Conservation (phyloP, 2,797 vertebrate genomes). For the Phataginus tricuspis region DNA sequence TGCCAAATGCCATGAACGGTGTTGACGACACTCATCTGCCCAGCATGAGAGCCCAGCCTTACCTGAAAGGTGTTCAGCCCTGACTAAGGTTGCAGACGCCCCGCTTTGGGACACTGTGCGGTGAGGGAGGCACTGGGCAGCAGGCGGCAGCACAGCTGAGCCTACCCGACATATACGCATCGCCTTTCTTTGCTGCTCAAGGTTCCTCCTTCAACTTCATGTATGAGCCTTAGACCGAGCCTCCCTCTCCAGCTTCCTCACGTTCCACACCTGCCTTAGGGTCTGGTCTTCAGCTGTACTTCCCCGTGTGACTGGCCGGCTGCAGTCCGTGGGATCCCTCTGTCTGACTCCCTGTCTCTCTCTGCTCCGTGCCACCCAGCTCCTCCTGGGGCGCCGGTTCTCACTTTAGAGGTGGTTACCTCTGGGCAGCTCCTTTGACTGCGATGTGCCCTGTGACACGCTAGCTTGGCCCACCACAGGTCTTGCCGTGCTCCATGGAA, state of each 20-base stretch:
- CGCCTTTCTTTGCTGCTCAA: neutral
- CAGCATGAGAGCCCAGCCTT: neutral
- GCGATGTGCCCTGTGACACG: neutral
- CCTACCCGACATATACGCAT: too few species aligned
- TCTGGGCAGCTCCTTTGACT: neutral
- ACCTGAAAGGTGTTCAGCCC: accelerated
- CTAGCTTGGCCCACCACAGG: neutral
- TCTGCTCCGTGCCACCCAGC: neutral
- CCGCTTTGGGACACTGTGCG: neutral
- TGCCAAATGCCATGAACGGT: accelerated
- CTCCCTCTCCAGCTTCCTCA: neutral
- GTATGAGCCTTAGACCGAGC: neutral
- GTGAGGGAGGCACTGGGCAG: neutral
- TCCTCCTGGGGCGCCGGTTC: neutral
- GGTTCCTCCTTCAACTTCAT: neutral
- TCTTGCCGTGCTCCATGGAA: neutral
- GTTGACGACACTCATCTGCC: neutral
- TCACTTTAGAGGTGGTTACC: neutral
- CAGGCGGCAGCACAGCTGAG: neutral
- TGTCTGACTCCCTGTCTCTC: too few species aligned
- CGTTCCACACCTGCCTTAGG: neutral
- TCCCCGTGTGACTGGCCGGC: neutral
- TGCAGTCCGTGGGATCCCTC: neutral
- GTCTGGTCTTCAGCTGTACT: neutral
- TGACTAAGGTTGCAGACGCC: neutral